Percentiles rank a stretch among this genome's conserved stretches.
phyloP scores from a whole-genome alignment of 2,888 invertebrate species.

The Celastrina argiolus region DNA sequence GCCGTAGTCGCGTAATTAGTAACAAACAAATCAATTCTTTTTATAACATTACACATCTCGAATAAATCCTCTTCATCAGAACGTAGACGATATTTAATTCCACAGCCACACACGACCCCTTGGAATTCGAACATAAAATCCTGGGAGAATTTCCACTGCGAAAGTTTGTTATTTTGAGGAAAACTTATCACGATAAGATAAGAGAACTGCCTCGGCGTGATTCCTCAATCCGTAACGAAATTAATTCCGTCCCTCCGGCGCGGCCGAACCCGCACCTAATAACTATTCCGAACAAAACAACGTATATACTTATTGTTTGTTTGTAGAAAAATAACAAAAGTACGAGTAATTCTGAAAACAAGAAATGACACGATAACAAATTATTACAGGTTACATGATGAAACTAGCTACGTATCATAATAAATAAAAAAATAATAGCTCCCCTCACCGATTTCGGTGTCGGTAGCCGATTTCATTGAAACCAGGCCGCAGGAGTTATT shows the following conservation, averaged over 20 bases:
- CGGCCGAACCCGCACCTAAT: neutral
- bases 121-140: neutral
- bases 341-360: neutral
- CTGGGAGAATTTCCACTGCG: neutral
- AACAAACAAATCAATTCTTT: too few species aligned
- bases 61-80: neutral
- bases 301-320: neutral
- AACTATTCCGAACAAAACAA: slow-evolving; percentile 6
- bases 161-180: neutral
- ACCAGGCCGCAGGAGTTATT: too few species aligned
- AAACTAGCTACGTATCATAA: too few species aligned
- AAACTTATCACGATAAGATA: slow-evolving; percentile 3
- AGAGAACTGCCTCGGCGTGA: neutral
- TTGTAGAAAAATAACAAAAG: neutral
- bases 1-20: too few species aligned
- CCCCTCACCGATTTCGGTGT: too few species aligned
- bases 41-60: neutral
- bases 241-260: neutral
- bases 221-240: slow-evolving; percentile 5
- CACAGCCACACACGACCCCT: neutral
- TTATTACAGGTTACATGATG: neutral
- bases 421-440: too few species aligned
- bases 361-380: neutral
- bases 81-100: too few species aligned
- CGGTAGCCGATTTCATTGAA: too few species aligned